phyloP scores from a whole-genome alignment of 2,888 invertebrate genomes.

The Phyllotreta striolata region DNA sequence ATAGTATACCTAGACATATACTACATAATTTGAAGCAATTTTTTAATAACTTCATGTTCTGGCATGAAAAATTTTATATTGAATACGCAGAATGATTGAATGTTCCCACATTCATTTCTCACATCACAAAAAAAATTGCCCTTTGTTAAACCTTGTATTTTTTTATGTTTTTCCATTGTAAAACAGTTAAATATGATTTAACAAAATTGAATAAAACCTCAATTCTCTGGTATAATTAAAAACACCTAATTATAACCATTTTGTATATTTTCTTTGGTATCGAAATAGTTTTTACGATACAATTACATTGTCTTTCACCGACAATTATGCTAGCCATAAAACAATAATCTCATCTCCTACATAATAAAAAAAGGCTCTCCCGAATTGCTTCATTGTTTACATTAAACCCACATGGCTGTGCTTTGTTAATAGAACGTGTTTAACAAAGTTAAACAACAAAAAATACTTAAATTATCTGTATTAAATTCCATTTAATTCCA shows the following conservation, averaged over 20 bases:
- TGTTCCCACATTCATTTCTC: no score
- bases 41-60: no score
- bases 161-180: no score
- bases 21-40: no score
- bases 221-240: background rate
- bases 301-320: conserved; percentile 37
- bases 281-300: conserved; percentile 40
- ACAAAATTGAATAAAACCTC: no score
- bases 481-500: conserved; percentile 8
- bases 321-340: conserved; percentile 37
- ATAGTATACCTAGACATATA: no score
- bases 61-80: no score
- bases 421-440: conserved; percentile 1
- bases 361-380: conserved; percentile 20
- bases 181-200: no score
- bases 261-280: conserved; percentile 40
- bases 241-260: conserved; percentile 5
- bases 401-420: conserved; percentile 19
- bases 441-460: conserved; percentile 21
- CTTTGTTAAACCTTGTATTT: no score
- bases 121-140: no score
- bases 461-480: conserved; percentile 6
- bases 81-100: no score
- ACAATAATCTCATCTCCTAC: conserved; percentile 33
- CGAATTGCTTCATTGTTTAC: conserved; percentile 16